These are phyloP conservation scores for Tragelaphus scriptus DNA, from an alignment of 2,113 vertebrate genomes.

Conservation along the genomic window DNA sequence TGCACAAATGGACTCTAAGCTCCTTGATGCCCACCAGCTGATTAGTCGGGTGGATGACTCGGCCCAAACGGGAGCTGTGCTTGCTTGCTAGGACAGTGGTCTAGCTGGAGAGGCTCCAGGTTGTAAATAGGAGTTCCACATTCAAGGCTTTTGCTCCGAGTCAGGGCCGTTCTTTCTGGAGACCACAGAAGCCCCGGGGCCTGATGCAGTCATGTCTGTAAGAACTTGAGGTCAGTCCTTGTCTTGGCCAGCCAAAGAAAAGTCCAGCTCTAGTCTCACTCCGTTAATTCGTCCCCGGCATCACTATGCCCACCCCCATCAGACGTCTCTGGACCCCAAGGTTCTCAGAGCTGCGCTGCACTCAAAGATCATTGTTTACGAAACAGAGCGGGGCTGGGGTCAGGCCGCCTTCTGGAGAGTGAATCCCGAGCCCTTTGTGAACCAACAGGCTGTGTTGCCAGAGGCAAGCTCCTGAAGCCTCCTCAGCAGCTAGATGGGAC, in stretches of 20 bases:
- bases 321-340: background rate
- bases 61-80: background rate
- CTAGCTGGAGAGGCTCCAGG: background rate
- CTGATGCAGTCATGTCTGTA: background rate
- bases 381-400: fast-evolving
- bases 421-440: background rate
- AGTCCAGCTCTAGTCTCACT: background rate
- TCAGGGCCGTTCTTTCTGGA: background rate
- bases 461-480: background rate
- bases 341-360: background rate
- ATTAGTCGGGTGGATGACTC: fast-evolving
- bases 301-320: background rate
- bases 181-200: background rate
- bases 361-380: background rate
- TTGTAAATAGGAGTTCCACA: background rate
- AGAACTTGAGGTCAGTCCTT: background rate
- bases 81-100: background rate
- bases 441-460: fast-evolving
- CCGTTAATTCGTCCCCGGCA: fast-evolving
- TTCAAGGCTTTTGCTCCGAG: fast-evolving
- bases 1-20: background rate
- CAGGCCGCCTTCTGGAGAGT: background rate
- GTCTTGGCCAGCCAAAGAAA: background rate
- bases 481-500: background rate
- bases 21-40: background rate